Conservation (phyloP, 2,888 invertebrate species). For the Cheilosia soror region DNA sequence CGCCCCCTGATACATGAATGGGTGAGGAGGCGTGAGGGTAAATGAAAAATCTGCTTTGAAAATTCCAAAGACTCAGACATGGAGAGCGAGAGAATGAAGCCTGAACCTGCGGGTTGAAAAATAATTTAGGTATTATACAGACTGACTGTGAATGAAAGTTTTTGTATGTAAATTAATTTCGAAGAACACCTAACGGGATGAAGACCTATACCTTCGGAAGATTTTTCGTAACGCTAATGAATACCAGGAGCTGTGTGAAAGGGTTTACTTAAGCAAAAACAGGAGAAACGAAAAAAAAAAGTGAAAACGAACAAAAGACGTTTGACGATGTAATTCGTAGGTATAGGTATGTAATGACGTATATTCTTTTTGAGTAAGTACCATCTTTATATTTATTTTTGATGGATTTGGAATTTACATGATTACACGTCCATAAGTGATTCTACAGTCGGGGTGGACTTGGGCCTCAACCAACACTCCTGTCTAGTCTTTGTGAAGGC, state of each 20-base stretch:
- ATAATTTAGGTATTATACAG: slow-evolving; percentile 4
- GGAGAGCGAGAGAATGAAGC: slow-evolving; percentile 11
- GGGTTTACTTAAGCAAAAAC: not conserved
- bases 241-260: not conserved
- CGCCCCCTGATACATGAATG: not conserved
- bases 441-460: too few relatives aligned
- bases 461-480: too few relatives aligned
- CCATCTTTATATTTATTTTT: too few relatives aligned
- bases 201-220: slow-evolving; percentile 18
- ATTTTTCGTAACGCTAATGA: slow-evolving; percentile 38
- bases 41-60: slow-evolving; percentile 37
- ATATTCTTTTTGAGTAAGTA: too few relatives aligned
- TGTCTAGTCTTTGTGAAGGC: too few relatives aligned
- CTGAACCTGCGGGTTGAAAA: slow-evolving; percentile 34
- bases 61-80: slow-evolving; percentile 26
- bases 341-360: too few relatives aligned
- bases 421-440: too few relatives aligned
- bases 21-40: slow-evolving; percentile 5
- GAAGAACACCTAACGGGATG: slow-evolving; percentile 36
- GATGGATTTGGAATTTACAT: too few relatives aligned
- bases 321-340: too few relatives aligned
- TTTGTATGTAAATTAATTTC: slow-evolving; percentile 66
- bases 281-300: too few relatives aligned
- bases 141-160: slow-evolving; percentile 43
- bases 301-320: too few relatives aligned